phyloP scores from a whole-genome alignment of 2,888 invertebrate genomes.

The Amaurobius ferox region DNA sequence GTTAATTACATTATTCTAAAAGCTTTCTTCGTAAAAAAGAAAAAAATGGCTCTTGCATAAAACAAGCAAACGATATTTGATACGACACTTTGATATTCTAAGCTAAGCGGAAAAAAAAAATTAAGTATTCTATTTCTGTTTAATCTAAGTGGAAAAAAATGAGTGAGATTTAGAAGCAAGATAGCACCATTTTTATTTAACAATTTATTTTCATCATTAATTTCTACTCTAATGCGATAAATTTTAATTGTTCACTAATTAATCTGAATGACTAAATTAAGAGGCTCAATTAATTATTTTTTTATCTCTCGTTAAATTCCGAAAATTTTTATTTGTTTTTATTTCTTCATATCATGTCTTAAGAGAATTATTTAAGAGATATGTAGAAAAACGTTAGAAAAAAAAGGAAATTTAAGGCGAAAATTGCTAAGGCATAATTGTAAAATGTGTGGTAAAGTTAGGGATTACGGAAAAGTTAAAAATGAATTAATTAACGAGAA shows the following conservation, averaged over 20 bases:
- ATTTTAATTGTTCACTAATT: constrained; percentile 72
- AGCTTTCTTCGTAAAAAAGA: constrained; percentile 39
- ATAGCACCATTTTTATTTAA: constrained; percentile 50
- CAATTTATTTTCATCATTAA: constrained; percentile 70
- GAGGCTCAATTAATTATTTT: constrained; percentile 41
- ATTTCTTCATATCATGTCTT: constrained; percentile 5
- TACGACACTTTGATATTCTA: constrained; percentile 41
- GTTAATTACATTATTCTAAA: constrained; percentile 68
- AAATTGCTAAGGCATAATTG: constrained; percentile 44
- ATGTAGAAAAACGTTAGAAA: constrained; percentile 14
- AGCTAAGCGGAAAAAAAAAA: constrained; percentile 16
- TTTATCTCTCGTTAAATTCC: constrained; percentile 21
- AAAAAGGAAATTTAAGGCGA: constrained; percentile 19
- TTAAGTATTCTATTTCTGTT: constrained; percentile 22
- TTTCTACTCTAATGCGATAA: constrained; percentile 68
- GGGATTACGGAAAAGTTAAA: constrained; percentile 31
- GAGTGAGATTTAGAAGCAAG: constrained; percentile 34
- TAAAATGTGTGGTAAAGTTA: constrained; percentile 49
- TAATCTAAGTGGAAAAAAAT: constrained; percentile 11
- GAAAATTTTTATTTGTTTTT: neutral
- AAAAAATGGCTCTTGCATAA: constrained; percentile 34
- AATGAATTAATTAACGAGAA: too few relatives aligned
- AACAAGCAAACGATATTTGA: constrained; percentile 58
- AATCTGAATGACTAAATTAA: constrained; percentile 68
- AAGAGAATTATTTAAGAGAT: constrained; percentile 15